Percentiles rank a stretch among this genome's conserved stretches.
Evolutionary conservation across 1,140 invertebrate genomes (phyloP).

Genomic region (Hypothenemus hampei): DNA sequence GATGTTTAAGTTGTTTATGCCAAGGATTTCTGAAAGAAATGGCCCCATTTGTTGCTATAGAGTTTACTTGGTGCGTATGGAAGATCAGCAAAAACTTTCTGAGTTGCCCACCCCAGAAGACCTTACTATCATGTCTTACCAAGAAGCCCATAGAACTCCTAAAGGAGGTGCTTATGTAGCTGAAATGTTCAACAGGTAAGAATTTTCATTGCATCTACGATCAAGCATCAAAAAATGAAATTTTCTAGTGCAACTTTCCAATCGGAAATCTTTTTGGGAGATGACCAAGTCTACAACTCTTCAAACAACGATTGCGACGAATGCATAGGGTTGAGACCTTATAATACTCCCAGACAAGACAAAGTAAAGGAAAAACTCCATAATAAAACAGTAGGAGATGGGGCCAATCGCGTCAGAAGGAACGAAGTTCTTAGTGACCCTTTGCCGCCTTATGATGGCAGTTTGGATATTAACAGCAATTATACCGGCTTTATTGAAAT

Average conservation of each 20-base stretch:
- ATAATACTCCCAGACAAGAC: slow-evolving; percentile 41
- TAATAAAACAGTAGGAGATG: slow-evolving; percentile 26
- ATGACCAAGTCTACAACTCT: slow-evolving; percentile 51
- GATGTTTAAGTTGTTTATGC: slow-evolving; percentile 66
- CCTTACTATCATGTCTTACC: slow-evolving; percentile 63
- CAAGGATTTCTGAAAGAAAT: slow-evolving; percentile 74
- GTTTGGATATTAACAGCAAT: slow-evolving; percentile 66
- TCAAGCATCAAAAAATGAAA: too few species aligned
- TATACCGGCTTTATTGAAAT: slow-evolving; percentile 81
- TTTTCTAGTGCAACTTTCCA: slow-evolving; percentile 51
- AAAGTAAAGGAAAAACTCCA: slow-evolving; percentile 21
- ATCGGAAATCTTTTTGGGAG: slow-evolving; percentile 62
- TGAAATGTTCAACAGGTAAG: slow-evolving; percentile 69
- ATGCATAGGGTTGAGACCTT: slow-evolving; percentile 51
- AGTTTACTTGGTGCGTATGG: slow-evolving; percentile 69
- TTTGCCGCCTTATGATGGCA: slow-evolving; percentile 58
- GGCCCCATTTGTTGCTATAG: slow-evolving; percentile 83
- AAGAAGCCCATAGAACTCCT: slow-evolving; percentile 61
- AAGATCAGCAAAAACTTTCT: slow-evolving; percentile 57
- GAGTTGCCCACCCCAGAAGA: slow-evolving; percentile 64
- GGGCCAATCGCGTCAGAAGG: slow-evolving; percentile 35
- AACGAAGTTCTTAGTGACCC: slow-evolving; percentile 35
- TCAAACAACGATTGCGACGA: slow-evolving; percentile 46
- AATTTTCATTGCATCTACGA: background rate
- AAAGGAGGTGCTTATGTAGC: slow-evolving; percentile 71